Base-by-base conservation (phyloP, 2,797 vertebrate genomes). In the Alauda arvensis region DNA sequence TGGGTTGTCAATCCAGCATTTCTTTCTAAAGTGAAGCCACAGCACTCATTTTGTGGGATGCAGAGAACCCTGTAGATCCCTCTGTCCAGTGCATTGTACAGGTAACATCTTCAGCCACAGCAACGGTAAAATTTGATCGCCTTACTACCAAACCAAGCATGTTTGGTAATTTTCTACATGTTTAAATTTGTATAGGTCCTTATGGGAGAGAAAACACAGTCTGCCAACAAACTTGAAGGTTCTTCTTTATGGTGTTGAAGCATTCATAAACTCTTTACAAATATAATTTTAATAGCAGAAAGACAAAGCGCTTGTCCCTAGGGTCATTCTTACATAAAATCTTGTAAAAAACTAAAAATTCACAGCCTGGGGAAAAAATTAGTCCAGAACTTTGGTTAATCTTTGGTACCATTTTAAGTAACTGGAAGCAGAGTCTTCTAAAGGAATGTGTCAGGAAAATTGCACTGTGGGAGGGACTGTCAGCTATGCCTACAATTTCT, bases 401-500 rank as follows among this genome's bases (percentile, higher is more conserved):
- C 77, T 91, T 83, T 63, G 68, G 89, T 62, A 81, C 57, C 16
- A 69, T 85, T 92, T 95, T 83, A 83, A 88, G 63, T 69, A 76
- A 65, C 42, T 90, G 67, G 55, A 91, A 92, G 69, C 29, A 90
- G 51, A 77, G 6, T 56, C 74, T 91, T 91, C 77, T 90, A 83
- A 83, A 87, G 77, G 52, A 87, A 91, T 63, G 52, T 78, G 87
- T 93, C 92, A 92, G 70, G 87, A 74, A 93, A 94, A 95, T 89
- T 88, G 79, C 94, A 72, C 90, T 90, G 90, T 93, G 85, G 86
- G 91, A 92, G 88, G 79, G 74, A 85, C 57, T 94, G 93, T 88
- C 88, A 94, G 67, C 60, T 88, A 49, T 87, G 74, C 77, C 82
- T 93, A 79, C 5, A 12, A 80, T 86, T 88, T 59, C 70, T 91